Base-by-base conservation (phyloP, 2,888 invertebrate species). In the Thysanoteuthis rhombus region DNA sequence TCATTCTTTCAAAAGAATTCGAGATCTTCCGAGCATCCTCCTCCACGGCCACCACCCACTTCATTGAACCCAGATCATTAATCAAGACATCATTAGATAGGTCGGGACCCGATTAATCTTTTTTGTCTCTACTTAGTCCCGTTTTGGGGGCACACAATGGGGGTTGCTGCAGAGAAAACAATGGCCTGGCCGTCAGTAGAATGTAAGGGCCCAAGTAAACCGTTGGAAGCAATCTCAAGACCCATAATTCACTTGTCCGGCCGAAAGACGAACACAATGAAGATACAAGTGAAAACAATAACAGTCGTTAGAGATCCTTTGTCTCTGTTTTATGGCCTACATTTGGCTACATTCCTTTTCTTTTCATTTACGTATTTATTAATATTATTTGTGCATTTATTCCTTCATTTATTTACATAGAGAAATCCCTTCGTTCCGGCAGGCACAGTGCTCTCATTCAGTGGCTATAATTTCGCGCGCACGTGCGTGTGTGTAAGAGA, bases 1-100 rank as follows among this genome's bases (percentile, higher is more conserved):
- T 75, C 75, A 75, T 75, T 75, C 75, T n/a, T n/a, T 75, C n/a
- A 75, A n/a, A 75, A 75, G 75, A 75, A 75, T 75, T n/a, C 75
- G n/a, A 12, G 75, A n/a, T 52, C 52, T 52, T 52, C 52, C 52
- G 52, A 52, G 25, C 25, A 25, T 52, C 25, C 25, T n/a, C n/a
- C n/a, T n/a, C 75, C 1, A 16, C n/a, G 25, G 32, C 32, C n/a
- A 0, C n/a, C 75, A 36, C n/a, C n/a, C n/a, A 25, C 75, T n/a
- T 75, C n/a, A 75, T 4, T 75, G 75, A 75, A 75, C n/a, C 75
- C n/a, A 75, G 75, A 75, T 75, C 75, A 75, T 75, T 75, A 75
- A 75, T 75, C 75, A 75, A 75, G 75, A n/a, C n/a, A 75, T 75
- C 75, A 75, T 75, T 75, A 75, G 75, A 75, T n/a, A n/a, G 75